phyloP scores from a whole-genome alignment of 1,140 invertebrate species.

The Pseudachorutes palmiensis region DNA sequence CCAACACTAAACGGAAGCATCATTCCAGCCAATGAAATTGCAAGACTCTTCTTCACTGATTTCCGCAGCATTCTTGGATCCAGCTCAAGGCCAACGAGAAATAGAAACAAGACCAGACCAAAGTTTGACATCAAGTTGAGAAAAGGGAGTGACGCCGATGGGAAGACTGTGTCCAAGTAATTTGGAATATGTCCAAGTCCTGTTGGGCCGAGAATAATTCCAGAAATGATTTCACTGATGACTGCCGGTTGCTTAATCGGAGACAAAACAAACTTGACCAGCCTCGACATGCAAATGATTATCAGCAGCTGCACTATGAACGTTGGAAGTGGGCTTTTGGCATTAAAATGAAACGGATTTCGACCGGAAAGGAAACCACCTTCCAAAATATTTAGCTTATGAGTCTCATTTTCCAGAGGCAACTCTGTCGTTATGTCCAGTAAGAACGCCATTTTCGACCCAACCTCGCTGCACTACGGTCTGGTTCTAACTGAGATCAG shows the following conservation, averaged over 20 bases:
- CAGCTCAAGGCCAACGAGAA: conserved; percentile 37
- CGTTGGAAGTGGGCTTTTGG: conserved; percentile 12
- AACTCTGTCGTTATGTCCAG: too few relatives aligned
- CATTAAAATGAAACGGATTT: conserved; percentile 22
- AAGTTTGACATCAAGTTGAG: conserved; percentile 34
- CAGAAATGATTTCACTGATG: conserved; percentile 27
- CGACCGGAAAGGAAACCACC: conserved; percentile 24
- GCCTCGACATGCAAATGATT: conserved; percentile 26
- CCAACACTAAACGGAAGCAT: conserved; percentile 34
- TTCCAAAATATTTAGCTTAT: too few relatives aligned
- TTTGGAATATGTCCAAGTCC: conserved; percentile 28
- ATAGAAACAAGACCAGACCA: conserved; percentile 36
- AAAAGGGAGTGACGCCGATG: conserved; percentile 27
- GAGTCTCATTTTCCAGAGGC: too few relatives aligned
- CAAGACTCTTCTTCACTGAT: conserved; percentile 22
- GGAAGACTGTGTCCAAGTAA: conserved; percentile 29
- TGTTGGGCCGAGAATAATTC: conserved; percentile 28
- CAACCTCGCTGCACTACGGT: too few relatives aligned
- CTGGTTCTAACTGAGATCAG: too few relatives aligned
- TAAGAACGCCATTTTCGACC: too few relatives aligned
- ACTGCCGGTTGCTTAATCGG: conserved; percentile 28
- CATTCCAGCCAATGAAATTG: conserved; percentile 38
- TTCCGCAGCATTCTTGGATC: conserved; percentile 31
- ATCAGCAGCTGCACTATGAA: conserved; percentile 28
- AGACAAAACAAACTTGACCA: conserved; percentile 24